phyloP scores from a whole-genome alignment of 35 echinoderm and acorn worm genomes.

The Ophiothrix spiculata region DNA sequence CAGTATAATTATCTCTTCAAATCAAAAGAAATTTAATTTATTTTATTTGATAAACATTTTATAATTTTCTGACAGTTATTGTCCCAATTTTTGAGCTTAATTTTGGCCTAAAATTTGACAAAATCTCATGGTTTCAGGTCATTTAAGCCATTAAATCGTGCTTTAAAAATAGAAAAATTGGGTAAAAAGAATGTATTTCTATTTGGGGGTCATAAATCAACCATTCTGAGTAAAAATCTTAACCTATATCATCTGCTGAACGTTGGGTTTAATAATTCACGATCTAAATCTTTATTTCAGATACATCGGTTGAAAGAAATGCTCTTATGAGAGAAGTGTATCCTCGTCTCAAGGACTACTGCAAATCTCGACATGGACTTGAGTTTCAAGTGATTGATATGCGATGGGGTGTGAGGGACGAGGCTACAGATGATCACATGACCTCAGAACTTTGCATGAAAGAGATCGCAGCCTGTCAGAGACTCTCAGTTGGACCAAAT shows the following conservation, averaged over 20 bases:
- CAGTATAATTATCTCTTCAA: too few species aligned
- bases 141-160: too few species aligned
- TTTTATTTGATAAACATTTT: neutral
- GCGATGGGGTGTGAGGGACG: slow-evolving; percentile 81
- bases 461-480: slow-evolving; percentile 65
- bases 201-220: too few species aligned
- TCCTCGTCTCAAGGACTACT: slow-evolving; percentile 50
- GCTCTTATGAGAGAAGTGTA: slow-evolving; percentile 33
- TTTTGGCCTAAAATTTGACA: too few species aligned
- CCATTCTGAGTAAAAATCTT: too few species aligned
- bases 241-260: neutral
- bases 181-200: too few species aligned
- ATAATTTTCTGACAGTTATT: neutral
- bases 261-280: too few species aligned
- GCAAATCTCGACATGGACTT: slow-evolving; percentile 34
- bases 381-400: slow-evolving; percentile 81
- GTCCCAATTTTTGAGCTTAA: too few species aligned
- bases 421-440: slow-evolving; percentile 86
- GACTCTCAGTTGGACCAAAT: slow-evolving; percentile 64
- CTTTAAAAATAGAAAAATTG: too few species aligned
- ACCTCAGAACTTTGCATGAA: slow-evolving; percentile 60
- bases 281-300: slow-evolving; percentile 11
- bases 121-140: too few species aligned
- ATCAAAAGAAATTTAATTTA: neutral
- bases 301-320: slow-evolving; percentile 48